A percentile compares a stretch with the other conserved stretches of the same genome.
Evolutionary conservation across 2,113 vertebrate genomes (phyloP).

Genomic region (Garra rufa): DNA sequence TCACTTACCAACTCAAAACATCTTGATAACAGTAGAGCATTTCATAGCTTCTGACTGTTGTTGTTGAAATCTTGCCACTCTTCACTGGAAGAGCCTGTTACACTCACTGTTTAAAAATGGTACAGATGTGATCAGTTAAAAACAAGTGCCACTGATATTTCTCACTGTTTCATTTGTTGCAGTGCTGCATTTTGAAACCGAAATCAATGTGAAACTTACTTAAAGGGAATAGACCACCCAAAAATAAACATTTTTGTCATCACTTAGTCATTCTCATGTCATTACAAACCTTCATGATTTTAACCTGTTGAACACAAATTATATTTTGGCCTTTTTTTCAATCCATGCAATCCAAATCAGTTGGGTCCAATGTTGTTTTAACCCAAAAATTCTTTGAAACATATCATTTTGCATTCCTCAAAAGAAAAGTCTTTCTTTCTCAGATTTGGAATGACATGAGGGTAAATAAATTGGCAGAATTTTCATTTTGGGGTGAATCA

Average conservation of each 20-base stretch:
- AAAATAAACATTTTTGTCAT: not conserved
- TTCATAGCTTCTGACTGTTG: not conserved
- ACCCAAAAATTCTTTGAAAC: not conserved
- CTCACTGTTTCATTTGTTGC: not conserved
- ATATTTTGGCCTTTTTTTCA: not conserved
- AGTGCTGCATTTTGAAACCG: not conserved
- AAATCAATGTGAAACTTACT: not conserved
- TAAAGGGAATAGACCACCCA: not conserved
- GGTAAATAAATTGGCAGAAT: not conserved
- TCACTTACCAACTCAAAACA: not conserved
- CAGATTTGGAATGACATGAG: not conserved
- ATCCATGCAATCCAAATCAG: not conserved
- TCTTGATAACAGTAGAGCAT: constrained; percentile 13
- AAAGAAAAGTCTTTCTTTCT: not conserved
- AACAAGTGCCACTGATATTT: constrained; percentile 4
- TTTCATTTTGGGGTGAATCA: not conserved
- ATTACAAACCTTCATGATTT: not conserved
- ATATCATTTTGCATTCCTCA: not conserved
- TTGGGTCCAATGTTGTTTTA: not conserved
- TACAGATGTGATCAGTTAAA: constrained; percentile 14
- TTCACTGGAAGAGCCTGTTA: not conserved
- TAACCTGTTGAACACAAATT: not conserved
- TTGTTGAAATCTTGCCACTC: constrained; percentile 1
- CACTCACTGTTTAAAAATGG: not conserved
- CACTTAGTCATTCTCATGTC: not conserved